These are phyloP conservation scores for Sylvietta virens DNA, from an alignment of 2,113 vertebrate genomes.

Conservation along the genomic window DNA sequence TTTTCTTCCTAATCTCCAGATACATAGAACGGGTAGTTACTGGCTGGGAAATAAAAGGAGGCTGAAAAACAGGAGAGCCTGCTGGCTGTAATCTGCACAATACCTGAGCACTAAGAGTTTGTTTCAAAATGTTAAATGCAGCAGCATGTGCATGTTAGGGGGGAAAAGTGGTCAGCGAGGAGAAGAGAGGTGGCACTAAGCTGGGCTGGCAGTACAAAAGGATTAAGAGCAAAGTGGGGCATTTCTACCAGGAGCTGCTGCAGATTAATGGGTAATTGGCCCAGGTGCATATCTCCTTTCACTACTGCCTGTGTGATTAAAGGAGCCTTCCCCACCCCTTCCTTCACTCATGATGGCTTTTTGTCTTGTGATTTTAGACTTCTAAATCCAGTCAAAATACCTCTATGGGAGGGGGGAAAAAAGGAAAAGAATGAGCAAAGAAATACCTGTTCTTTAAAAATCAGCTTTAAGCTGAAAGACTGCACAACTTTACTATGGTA, in stretches of 20 bases:
- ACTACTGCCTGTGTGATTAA: not conserved
- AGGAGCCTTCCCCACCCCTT: not conserved
- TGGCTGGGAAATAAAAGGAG: not conserved
- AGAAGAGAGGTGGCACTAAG: not conserved
- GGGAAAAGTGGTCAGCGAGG: not conserved
- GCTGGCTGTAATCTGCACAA: not conserved
- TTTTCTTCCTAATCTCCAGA: not conserved
- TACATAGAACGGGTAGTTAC: not conserved
- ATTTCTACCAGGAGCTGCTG: not conserved
- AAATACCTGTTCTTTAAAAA: not conserved
- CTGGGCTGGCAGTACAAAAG: not conserved
- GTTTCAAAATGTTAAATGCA: not conserved
- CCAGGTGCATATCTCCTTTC: not conserved
- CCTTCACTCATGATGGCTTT: accelerated
- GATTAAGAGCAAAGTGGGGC: not conserved
- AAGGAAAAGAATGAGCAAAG: not conserved
- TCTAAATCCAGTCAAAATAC: not conserved
- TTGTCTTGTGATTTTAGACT: not conserved
- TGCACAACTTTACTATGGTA: not conserved
- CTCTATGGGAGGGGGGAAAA: no score
- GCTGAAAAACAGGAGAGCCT: not conserved
- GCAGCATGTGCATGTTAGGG: accelerated
- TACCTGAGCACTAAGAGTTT: not conserved
- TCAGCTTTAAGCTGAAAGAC: not conserved
- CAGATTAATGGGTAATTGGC: not conserved